Percentiles rank a stretch among this genome's conserved stretches.
These are phyloP conservation scores for Pristionchus maxplancki DNA, from an alignment of 2,888 invertebrate genomes.

Conservation along the genomic window DNA sequence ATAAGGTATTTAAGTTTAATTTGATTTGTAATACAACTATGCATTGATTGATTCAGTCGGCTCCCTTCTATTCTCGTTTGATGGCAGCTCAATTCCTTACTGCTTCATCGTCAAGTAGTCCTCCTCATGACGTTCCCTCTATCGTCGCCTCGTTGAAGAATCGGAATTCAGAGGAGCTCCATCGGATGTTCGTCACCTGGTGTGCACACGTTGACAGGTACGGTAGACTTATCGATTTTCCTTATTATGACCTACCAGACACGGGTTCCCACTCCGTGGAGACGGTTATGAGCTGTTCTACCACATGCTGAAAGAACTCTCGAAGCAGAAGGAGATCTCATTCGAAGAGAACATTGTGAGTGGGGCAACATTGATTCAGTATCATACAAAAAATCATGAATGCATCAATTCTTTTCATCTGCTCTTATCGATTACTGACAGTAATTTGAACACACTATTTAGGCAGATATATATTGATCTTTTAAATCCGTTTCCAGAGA, in stretches of 20 bases:
- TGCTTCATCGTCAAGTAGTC: background rate
- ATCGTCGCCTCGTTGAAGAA: constrained; percentile 8
- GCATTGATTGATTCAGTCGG: background rate
- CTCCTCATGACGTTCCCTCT: background rate
- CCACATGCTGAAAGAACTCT: constrained; percentile 3
- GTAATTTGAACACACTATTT: background rate
- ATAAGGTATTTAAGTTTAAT: constrained; percentile 4
- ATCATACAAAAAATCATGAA: too few species aligned
- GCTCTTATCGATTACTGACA: background rate
- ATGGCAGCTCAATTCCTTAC: constrained; percentile 29
- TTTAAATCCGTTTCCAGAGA: background rate
- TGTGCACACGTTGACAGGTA: background rate
- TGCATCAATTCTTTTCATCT: background rate
- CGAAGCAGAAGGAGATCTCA: background rate
- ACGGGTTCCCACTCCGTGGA: background rate
- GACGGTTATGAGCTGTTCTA: constrained; percentile 39
- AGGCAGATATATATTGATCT: too few species aligned
- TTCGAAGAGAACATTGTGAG: background rate
- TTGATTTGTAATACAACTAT: too few species aligned
- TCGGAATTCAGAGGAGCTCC: background rate
- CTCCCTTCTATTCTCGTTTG: constrained; percentile 21
- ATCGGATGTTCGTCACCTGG: background rate
- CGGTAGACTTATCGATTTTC: background rate
- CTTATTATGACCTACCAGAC: background rate
- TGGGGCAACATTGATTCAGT: too few species aligned